phyloP scores from a whole-genome alignment of 53 echinoderm and acorn worm species.

The Holothuria scabra region DNA sequence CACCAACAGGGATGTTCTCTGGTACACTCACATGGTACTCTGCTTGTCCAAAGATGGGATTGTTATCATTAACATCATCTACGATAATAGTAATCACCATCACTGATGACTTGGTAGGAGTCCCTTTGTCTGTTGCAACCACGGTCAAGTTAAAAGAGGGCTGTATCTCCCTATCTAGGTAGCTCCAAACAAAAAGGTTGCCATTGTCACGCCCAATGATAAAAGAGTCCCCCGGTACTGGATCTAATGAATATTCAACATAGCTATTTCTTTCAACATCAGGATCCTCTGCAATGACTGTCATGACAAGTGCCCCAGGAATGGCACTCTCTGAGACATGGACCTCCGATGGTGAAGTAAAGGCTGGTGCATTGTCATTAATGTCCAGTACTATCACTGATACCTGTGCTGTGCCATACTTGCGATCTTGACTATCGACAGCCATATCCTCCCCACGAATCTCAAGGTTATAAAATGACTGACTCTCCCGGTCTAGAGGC shows the following conservation, averaged over 20 bases:
- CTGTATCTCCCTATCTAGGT: slow-evolving; percentile 72
- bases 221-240: slow-evolving; percentile 67
- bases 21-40: slow-evolving; percentile 62
- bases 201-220: slow-evolving; percentile 71
- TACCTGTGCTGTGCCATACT: slow-evolving; percentile 76
- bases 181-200: slow-evolving; percentile 70
- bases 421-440: slow-evolving; percentile 41
- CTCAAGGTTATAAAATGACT: slow-evolving; percentile 88
- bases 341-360: slow-evolving; percentile 63
- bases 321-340: slow-evolving; percentile 67
- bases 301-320: slow-evolving; percentile 74
- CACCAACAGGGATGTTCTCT: slow-evolving; percentile 78
- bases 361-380: slow-evolving; percentile 85
- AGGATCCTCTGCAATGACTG: slow-evolving; percentile 71
- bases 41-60: slow-evolving; percentile 58
- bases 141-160: slow-evolving; percentile 67
- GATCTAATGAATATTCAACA: slow-evolving; percentile 73
- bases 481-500: slow-evolving; percentile 75
- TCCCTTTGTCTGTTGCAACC: slow-evolving; percentile 81
- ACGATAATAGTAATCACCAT: slow-evolving; percentile 79
- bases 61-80: slow-evolving; percentile 81
- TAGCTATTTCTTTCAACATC: slow-evolving; percentile 91
- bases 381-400: slow-evolving; percentile 80
- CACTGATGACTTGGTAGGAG: slow-evolving; percentile 64
- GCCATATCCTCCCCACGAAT: slow-evolving; percentile 75